These are phyloP conservation scores for Corythornis vintsioides DNA, from an alignment of 2,113 vertebrate species.

Conservation along the genomic window DNA sequence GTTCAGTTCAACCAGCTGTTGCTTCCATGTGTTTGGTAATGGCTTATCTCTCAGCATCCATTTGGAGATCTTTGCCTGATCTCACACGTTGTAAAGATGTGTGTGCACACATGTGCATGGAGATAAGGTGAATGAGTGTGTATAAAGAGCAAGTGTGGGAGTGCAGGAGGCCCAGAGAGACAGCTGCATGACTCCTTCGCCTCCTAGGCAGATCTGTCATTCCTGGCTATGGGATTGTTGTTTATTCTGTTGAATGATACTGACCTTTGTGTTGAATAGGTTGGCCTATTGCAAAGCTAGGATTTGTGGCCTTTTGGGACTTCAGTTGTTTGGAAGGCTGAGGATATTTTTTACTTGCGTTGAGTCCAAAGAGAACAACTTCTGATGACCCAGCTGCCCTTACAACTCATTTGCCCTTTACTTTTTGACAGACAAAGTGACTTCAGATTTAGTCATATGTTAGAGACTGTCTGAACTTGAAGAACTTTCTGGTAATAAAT, in stretches of 20 bases:
- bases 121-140: background rate
- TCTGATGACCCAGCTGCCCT: constrained; percentile 28
- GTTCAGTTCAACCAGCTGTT: background rate
- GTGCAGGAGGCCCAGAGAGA: background rate
- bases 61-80: background rate
- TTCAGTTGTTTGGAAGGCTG: background rate
- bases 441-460: constrained; percentile 32
- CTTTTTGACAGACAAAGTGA: constrained; percentile 45
- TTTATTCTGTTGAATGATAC: constrained; percentile 60
- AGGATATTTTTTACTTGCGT: background rate
- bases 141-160: background rate
- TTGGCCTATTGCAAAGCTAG: constrained; percentile 36
- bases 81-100: rapidly evolving
- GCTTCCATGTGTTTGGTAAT: background rate
- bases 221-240: constrained; percentile 17
- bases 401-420: constrained; percentile 60
- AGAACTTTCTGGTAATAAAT: background rate
- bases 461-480: constrained; percentile 5
- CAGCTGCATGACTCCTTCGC: background rate
- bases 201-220: constrained; percentile 47
- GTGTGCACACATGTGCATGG: rapidly evolving
- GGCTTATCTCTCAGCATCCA: rapidly evolving
- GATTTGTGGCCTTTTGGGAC: constrained; percentile 48
- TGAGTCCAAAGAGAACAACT: background rate
- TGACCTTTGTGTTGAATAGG: constrained; percentile 66